These are phyloP conservation scores for Mirounga angustirostris DNA, from an alignment of 2,113 vertebrate species.

Conservation along the genomic window DNA sequence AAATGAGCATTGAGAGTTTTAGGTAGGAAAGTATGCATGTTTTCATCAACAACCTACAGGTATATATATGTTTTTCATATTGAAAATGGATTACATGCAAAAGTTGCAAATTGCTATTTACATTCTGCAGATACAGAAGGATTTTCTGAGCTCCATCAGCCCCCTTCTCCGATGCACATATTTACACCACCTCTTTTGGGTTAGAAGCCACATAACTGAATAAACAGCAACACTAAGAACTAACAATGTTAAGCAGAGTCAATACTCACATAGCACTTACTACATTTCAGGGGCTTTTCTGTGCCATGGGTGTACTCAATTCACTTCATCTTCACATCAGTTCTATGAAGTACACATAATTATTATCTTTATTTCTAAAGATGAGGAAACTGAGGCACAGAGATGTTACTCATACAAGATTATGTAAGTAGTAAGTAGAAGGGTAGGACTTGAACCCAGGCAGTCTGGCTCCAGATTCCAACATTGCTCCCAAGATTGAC, in stretches of 20 bases:
- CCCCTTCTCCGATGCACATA: background rate
- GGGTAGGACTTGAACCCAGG: background rate
- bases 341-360: background rate
- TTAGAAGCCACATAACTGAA: background rate
- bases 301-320: background rate
- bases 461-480: background rate
- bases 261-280: background rate
- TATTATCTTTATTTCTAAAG: background rate
- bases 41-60: background rate
- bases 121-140: background rate
- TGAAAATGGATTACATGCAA: background rate
- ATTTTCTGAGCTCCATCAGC: background rate
- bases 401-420: background rate
- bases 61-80: background rate
- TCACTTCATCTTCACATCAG: background rate
- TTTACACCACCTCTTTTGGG: background rate
- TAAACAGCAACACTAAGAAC: background rate
- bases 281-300: background rate
- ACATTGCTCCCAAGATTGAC: background rate
- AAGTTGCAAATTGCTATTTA: background rate
- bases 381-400: background rate
- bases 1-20: background rate
- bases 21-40: background rate
- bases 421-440: background rate
- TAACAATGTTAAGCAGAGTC: background rate